Evolutionary conservation across 2,888 invertebrate species (phyloP).

Genomic region (Sinodicranocentrus sp.): DNA sequence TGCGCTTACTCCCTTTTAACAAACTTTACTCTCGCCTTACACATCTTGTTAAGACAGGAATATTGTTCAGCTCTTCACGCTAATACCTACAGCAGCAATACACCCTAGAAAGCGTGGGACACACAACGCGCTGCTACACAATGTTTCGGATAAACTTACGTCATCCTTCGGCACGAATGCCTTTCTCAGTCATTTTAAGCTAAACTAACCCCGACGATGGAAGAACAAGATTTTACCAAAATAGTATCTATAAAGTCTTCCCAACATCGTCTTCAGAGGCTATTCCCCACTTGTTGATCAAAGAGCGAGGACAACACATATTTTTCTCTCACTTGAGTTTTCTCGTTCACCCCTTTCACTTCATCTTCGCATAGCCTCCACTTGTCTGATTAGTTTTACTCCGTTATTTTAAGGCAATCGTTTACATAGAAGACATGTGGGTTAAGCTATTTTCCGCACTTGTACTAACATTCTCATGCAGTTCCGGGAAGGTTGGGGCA

Average conservation of each 20-base stretch:
- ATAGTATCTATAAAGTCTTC: constrained; percentile 28
- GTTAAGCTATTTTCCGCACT: constrained; percentile 1
- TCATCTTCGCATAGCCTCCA: constrained; percentile 14
- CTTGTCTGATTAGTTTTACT: neutral
- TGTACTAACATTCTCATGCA: constrained; percentile 13
- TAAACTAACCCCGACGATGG: neutral
- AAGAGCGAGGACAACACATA: constrained; percentile 39
- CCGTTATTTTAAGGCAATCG: neutral
- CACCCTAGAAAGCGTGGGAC: too few relatives aligned
- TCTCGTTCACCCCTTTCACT: constrained; percentile 24
- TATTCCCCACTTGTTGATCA: constrained; percentile 71
- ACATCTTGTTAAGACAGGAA: neutral
- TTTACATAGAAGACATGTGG: constrained; percentile 16
- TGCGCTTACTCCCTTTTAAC: neutral
- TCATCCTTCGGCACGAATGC: constrained; percentile 23
- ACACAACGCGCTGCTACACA: too few relatives aligned
- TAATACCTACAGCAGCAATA: neutral
- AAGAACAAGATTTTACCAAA: neutral
- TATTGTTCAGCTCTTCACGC: too few relatives aligned
- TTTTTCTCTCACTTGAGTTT: neutral
- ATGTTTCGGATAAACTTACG: constrained; percentile 25
- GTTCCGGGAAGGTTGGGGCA: constrained; percentile 24
- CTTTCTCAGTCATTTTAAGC: neutral
- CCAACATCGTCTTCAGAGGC: constrained; percentile 9
- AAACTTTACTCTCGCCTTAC: neutral